phyloP scores from a whole-genome alignment of 2,888 invertebrate species.

The Drosophila sordidula region DNA sequence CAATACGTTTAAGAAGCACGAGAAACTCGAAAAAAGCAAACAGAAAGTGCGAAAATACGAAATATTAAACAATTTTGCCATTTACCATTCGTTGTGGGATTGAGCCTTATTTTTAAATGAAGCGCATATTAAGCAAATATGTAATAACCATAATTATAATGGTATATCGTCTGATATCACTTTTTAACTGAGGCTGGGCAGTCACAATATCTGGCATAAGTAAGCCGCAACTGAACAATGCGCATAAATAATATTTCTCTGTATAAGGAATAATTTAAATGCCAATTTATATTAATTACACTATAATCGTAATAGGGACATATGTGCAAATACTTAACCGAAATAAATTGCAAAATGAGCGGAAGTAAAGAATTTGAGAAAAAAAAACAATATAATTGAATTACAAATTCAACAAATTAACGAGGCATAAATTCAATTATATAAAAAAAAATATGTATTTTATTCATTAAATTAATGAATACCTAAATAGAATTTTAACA shows the following conservation, averaged over 20 bases:
- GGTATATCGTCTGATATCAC: conserved; percentile 5
- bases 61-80: conserved; percentile 23
- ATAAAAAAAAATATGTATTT: conserved; percentile 30
- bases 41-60: conserved; percentile 1
- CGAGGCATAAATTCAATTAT: conserved; percentile 44
- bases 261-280: conserved; percentile 17
- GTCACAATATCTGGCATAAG: conserved; percentile 19
- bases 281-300: conserved; percentile 12
- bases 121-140: conserved; percentile 26
- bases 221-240: conserved; percentile 25
- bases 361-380: background rate
- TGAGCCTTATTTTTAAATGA: conserved; percentile 55
- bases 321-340: conserved; percentile 39
- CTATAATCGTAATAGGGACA: conserved; percentile 26
- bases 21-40: background rate
- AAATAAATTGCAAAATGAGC: background rate
- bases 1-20: conserved; percentile 16
- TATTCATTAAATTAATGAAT: conserved; percentile 58
- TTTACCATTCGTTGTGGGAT: conserved; percentile 53
- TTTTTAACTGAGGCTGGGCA: conserved; percentile 17
- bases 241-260: conserved; percentile 24
- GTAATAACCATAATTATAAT: conserved; percentile 32
- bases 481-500: conserved; percentile 7
- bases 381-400: conserved; percentile 22
- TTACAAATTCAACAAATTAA: conserved; percentile 46